A percentile compares a stretch with the other conserved stretches of the same genome.
phyloP scores from a whole-genome alignment of 1,140 invertebrate genomes.

The Scaptodrosophila lebanonensis region DNA sequence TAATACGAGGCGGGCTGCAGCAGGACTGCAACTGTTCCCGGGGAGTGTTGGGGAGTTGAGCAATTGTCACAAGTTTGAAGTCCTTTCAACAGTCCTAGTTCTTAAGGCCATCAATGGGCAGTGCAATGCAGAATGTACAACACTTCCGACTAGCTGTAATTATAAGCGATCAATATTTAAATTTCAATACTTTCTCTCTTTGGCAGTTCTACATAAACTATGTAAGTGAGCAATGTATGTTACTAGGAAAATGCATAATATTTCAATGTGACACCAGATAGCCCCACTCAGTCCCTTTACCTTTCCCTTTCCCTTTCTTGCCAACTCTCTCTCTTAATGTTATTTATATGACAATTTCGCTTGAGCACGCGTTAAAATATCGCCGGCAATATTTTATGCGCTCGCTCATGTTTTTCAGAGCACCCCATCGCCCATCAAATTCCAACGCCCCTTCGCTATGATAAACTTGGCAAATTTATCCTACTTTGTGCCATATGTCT shows the following conservation, averaged over 20 bases:
- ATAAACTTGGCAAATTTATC: conserved; percentile 75
- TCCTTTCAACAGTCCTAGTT: background rate
- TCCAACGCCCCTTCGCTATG: conserved; percentile 37
- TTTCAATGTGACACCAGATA: conserved; percentile 64
- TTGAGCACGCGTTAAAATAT: conserved; percentile 72
- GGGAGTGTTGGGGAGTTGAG: too few relatives aligned
- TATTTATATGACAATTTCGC: conserved; percentile 76
- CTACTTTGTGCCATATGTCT: conserved; percentile 73
- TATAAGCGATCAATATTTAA: background rate
- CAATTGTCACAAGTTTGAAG: conserved; percentile 11
- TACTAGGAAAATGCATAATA: conserved; percentile 68
- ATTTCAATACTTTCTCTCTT: too few relatives aligned
- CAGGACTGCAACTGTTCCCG: too few relatives aligned
- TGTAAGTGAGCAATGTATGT: too few relatives aligned
- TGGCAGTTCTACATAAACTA: too few relatives aligned
- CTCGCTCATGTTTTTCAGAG: conserved; percentile 55
- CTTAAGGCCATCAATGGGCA: conserved; percentile 27
- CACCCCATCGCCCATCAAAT: background rate
- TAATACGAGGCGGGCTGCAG: conserved; percentile 42
- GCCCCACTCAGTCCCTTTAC: background rate
- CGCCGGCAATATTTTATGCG: conserved; percentile 71
- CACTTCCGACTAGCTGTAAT: conserved; percentile 28
- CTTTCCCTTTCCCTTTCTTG: background rate
- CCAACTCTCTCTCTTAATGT: conserved; percentile 29
- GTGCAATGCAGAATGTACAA: too few relatives aligned